These are phyloP conservation scores for Toxonevra muliebris DNA, from an alignment of 2,888 invertebrate species.

Conservation along the genomic window DNA sequence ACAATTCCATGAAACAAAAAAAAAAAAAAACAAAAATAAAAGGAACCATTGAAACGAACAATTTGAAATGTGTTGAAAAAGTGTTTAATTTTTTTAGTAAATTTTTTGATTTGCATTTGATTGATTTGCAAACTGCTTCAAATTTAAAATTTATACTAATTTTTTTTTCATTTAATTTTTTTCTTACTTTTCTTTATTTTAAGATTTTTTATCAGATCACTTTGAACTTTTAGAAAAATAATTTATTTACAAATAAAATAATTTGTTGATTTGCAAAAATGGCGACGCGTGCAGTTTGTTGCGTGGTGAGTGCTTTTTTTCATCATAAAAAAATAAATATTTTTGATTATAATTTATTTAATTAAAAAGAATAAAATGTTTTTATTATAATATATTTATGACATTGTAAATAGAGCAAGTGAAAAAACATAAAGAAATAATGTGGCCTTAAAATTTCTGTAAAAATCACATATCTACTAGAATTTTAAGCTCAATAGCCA, in stretches of 20 bases:
- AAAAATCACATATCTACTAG: no score
- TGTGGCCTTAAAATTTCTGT: no score
- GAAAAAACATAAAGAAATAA: no score
- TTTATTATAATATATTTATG: no score
- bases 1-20: neutral
- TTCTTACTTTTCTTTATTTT: conserved; percentile 35
- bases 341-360: no score
- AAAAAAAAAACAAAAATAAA: conserved; percentile 3
- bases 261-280: conserved; percentile 55
- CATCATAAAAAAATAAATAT: no score
- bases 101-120: conserved; percentile 3
- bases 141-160: neutral
- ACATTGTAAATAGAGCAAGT: no score
- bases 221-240: conserved; percentile 45
- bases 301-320: conserved; percentile 61
- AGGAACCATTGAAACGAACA: conserved; percentile 1
- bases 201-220: conserved; percentile 48
- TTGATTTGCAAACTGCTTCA: neutral
- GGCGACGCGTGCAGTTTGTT: conserved; percentile 64
- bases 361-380: no score
- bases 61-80: neutral
- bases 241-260: conserved; percentile 49
- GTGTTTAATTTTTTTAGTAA: neutral
- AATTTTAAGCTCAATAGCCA: no score
- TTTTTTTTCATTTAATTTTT: conserved; percentile 27